Base-by-base conservation (phyloP, 2,113 vertebrate species). In the Limanda limanda region DNA sequence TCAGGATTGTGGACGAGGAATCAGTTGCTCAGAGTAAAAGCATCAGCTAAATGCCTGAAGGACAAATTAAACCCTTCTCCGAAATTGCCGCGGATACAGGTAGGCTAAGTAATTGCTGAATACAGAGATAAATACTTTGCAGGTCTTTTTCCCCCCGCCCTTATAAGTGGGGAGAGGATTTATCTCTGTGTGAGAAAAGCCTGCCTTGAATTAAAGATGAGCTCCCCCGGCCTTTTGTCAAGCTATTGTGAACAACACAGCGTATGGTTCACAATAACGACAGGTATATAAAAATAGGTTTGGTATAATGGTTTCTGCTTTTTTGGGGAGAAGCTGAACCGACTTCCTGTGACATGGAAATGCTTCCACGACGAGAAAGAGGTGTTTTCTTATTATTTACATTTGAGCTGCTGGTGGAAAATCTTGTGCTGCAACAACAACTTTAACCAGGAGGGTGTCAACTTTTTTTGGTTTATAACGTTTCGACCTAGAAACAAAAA, bases 141-240 rank as follows among this genome's bases (percentile, higher is more conserved):
- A 70, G 76, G 66, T 21, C 25, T 25, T 71, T 67, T 64, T 75
- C 61, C n/a, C 20, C 12, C n/a, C 13, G n/a, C 10, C 58, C 25
- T 59, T 51, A 67, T 78, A 87, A 87, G 51, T 82, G 83, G 81
- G 57, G 65, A 82, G 79, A 70, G 87, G 90, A 87, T 90, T 90
- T 88, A 87, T 88, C 81, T 85, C 76, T 47, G 66, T 82, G 79
- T 76, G 84, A 83, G 63, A 74, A 78, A 31, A 74, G 58, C 71
- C 76, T 76, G 66, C 68, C 61, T 78, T 92, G 89, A 91, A 91
- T 90, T 87, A 88, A 89, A 90, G 81, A 91, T 91, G 89, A 90
- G 90, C 79, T 68, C 62, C 72, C 18, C 25, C 79, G 70, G 67
- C 62, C 24, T 83, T 90, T 88, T 90, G 84, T 90, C 67, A 71